phyloP scores from a whole-genome alignment of 1,140 invertebrate genomes.

The Saccostrea echinata region DNA sequence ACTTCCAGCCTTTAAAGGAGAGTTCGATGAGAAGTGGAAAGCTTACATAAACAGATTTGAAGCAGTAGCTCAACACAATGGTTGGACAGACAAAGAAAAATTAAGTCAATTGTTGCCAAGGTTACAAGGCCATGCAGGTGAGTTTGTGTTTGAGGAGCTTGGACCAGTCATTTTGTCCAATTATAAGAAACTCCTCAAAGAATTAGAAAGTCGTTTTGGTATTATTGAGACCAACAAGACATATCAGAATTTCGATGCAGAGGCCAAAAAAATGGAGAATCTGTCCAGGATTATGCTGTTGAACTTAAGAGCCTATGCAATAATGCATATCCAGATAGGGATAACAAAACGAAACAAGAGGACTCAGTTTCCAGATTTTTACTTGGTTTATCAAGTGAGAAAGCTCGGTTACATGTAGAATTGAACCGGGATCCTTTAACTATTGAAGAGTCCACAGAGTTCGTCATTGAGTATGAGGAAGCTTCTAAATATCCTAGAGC shows the following conservation, averaged over 20 bases:
- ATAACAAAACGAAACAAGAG: constrained; percentile 42
- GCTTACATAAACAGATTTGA: background rate
- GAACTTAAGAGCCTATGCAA: constrained; percentile 55
- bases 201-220: constrained; percentile 51
- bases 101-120: background rate
- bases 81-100: background rate
- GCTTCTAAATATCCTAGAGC: constrained; percentile 17
- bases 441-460: constrained; percentile 48
- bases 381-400: constrained; percentile 45
- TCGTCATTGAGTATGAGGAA: constrained; percentile 38
- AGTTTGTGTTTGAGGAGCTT: constrained; percentile 57
- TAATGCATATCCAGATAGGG: constrained; percentile 43
- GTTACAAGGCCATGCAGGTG: constrained; percentile 53
- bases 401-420: constrained; percentile 51
- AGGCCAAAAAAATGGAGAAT: constrained; percentile 45
- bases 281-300: constrained; percentile 50
- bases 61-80: background rate
- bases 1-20: background rate
- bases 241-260: constrained; percentile 47
- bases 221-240: constrained; percentile 50
- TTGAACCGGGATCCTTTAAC: constrained; percentile 42
- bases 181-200: constrained; percentile 49
- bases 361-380: constrained; percentile 50
- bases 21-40: background rate
- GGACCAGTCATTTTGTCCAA: background rate